Evolutionary conservation across 23 tunicate genomes (phyloP).

Genomic region (Ciona savignyi): DNA sequence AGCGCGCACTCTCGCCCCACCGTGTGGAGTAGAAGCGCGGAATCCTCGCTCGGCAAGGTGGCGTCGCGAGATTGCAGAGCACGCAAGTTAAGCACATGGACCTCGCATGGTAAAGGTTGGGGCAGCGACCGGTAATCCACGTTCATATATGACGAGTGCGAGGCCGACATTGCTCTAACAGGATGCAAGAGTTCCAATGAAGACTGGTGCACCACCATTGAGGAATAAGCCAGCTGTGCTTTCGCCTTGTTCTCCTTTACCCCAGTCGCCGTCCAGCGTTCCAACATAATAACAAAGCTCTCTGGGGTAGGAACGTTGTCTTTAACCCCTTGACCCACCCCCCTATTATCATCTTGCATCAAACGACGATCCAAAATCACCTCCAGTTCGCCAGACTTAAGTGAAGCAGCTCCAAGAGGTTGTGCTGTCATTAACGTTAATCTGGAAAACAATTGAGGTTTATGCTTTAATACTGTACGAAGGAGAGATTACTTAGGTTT

Average conservation of each 20-base stretch:
- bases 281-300: conserved; percentile 68
- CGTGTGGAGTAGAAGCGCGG: conserved; percentile 67
- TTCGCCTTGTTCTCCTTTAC: conserved; percentile 3
- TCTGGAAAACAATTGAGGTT: conserved; percentile 35
- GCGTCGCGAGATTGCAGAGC: conserved; percentile 29
- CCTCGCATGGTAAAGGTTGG: conserved; percentile 56
- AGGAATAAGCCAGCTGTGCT: conserved; percentile 38
- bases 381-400: conserved; percentile 64
- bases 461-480: too few species aligned
- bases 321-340: conserved; percentile 82
- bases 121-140: conserved; percentile 5
- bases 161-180: conserved; percentile 20
- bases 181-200: conserved; percentile 79
- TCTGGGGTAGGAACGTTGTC: conserved; percentile 82
- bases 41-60: conserved; percentile 40
- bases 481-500: too few species aligned
- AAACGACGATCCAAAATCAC: conserved; percentile 87
- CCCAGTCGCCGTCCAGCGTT: conserved; percentile 34
- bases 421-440: conserved; percentile 71
- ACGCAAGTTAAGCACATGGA: conserved; percentile 73
- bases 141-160: background rate
- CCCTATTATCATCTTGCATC: conserved; percentile 98
- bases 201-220: conserved; percentile 47
- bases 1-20: conserved; percentile 74
- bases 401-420: conserved; percentile 94